These are phyloP conservation scores for Macroteleia sp. DNA, from an alignment of 2,888 invertebrate genomes.

Conservation along the genomic window DNA sequence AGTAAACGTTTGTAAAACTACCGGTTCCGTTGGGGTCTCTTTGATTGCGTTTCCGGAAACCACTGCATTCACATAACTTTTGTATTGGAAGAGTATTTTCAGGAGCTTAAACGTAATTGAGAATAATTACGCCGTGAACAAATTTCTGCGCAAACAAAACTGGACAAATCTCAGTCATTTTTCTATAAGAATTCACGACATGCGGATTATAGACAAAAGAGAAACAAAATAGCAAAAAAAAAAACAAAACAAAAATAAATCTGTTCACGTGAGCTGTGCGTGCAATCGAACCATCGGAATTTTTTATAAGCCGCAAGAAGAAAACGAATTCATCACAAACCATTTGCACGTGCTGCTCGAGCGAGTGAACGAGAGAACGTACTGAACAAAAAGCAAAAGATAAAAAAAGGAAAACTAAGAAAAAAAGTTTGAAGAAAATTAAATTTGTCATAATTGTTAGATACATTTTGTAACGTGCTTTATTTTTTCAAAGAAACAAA, in stretches of 20 bases:
- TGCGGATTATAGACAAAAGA: constrained; percentile 36
- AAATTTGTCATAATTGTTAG: constrained; percentile 57
- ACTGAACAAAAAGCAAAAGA: constrained; percentile 28
- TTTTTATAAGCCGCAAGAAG: constrained; percentile 14
- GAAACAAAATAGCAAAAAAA: background rate
- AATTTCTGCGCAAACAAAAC: constrained; percentile 42
- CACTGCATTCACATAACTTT: too few species aligned
- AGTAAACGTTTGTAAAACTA: too few species aligned
- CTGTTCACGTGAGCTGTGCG: background rate
- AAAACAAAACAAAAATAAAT: too few species aligned
- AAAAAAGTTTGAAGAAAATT: constrained; percentile 27
- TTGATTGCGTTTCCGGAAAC: too few species aligned
- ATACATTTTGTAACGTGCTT: constrained; percentile 60
- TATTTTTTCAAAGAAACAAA: constrained; percentile 54
- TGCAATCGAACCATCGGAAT: background rate
- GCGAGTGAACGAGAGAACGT: constrained; percentile 6
- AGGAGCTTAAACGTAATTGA: constrained; percentile 37
- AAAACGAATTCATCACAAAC: background rate
- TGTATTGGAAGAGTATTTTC: too few species aligned
- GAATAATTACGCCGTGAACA: constrained; percentile 29
- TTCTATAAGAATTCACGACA: constrained; percentile 35
- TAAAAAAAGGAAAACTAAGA: constrained; percentile 22
- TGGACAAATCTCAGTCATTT: constrained; percentile 44
- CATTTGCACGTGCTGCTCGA: constrained; percentile 1
- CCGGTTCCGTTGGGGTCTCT: too few species aligned